Conservation (phyloP, 92 coral and sea anemone species). For the Heliopora coerulea region DNA sequence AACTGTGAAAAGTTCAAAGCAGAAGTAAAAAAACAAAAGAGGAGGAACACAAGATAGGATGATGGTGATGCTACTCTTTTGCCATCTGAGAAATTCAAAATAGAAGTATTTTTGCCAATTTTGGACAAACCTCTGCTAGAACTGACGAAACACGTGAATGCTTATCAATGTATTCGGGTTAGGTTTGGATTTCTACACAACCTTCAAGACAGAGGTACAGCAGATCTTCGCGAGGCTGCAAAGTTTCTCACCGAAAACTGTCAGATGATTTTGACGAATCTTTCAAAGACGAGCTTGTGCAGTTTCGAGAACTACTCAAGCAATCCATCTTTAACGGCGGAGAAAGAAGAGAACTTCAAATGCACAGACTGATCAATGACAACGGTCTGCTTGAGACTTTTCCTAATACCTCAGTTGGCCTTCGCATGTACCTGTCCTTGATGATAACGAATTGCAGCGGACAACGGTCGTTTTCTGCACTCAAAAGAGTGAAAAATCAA, state of each 20-base stretch:
- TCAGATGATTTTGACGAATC: neutral
- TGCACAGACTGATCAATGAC: conserved; percentile 6
- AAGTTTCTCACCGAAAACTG: neutral
- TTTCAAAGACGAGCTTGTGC: neutral
- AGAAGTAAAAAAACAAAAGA: too few species aligned
- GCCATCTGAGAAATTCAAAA: too few species aligned
- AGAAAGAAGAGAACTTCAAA: neutral
- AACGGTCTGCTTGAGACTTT: conserved; percentile 38
- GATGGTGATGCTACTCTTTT: conserved; percentile 3
- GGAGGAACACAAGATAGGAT: too few species aligned
- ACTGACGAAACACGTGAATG: neutral
- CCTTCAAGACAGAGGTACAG: neutral
- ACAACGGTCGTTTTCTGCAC: too few species aligned
- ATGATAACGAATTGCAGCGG: too few species aligned
- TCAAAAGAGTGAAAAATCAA: too few species aligned
- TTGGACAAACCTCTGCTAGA: neutral
- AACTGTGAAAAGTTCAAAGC: too few species aligned
- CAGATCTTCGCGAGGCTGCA: neutral
- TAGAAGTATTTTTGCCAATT: neutral
- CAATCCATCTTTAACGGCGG: conserved; percentile 1
- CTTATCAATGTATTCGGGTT: neutral
- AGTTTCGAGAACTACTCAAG: conserved; percentile 31
- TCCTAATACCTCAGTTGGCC: conserved; percentile 33
- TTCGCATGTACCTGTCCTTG: conserved; percentile 3
- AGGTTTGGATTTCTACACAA: neutral